phyloP scores from a whole-genome alignment of 1,140 invertebrate genomes.

The Drosophila fuyamai region DNA sequence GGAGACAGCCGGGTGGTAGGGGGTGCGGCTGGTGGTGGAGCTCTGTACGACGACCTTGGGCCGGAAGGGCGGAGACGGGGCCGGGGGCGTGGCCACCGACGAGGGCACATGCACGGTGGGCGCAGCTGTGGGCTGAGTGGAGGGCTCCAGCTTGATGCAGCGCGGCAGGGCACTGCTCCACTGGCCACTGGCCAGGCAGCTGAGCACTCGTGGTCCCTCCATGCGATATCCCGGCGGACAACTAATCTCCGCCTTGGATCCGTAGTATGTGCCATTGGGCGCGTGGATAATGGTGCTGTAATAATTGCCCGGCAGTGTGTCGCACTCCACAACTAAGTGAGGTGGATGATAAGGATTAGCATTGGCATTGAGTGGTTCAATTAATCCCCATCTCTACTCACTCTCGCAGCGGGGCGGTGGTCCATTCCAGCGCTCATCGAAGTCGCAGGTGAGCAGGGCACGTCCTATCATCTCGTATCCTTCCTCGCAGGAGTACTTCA shows the following conservation, averaged over 20 bases:
- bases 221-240: slow-evolving; percentile 90
- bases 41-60: slow-evolving; percentile 47
- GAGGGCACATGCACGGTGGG: slow-evolving; percentile 60
- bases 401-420: slow-evolving; percentile 95
- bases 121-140: slow-evolving; percentile 68
- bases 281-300: slow-evolving; percentile 89
- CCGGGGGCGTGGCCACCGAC: slow-evolving; percentile 60
- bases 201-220: slow-evolving; percentile 88
- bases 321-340: slow-evolving; percentile 90
- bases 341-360: not conserved
- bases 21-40: slow-evolving; percentile 56
- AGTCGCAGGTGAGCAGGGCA: slow-evolving; percentile 93
- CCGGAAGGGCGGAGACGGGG: slow-evolving; percentile 49
- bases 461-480: slow-evolving; percentile 94
- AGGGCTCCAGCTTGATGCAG: slow-evolving; percentile 88
- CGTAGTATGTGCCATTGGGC: slow-evolving; percentile 89
- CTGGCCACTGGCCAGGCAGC: slow-evolving; percentile 90
- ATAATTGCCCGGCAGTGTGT: slow-evolving; percentile 88
- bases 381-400: slow-evolving; percentile 83
- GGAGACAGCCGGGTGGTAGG: slow-evolving; percentile 53
- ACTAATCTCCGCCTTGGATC: slow-evolving; percentile 90
- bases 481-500: slow-evolving; percentile 92
- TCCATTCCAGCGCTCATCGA: slow-evolving; percentile 97
- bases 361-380: too few relatives aligned
- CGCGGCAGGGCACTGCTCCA: slow-evolving; percentile 91